These are phyloP conservation scores for Fistularia tabacaria DNA, from an alignment of 2,797 vertebrate genomes.

Conservation along the genomic window DNA sequence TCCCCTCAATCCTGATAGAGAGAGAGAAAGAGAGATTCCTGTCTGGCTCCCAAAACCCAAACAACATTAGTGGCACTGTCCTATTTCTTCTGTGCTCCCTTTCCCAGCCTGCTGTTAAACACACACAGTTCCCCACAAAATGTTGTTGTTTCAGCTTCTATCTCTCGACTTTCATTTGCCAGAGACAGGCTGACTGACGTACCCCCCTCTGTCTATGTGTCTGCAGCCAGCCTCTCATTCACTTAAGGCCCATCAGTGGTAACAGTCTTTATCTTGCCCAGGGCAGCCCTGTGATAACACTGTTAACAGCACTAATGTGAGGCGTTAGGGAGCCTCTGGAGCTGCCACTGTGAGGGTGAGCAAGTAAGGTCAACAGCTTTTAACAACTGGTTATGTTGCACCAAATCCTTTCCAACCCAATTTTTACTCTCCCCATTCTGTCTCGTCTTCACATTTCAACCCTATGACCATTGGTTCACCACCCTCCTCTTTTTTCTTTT, in stretches of 20 bases:
- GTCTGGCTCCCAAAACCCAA: slow-evolving; percentile 74
- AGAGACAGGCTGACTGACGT: slow-evolving; percentile 55
- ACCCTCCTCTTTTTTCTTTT: slow-evolving; percentile 5
- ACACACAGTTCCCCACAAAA: slow-evolving; percentile 45
- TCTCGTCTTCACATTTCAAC: slow-evolving; percentile 1
- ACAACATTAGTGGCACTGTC: slow-evolving; percentile 74
- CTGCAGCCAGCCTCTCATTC: slow-evolving; percentile 60
- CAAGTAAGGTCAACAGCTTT: slow-evolving; percentile 66
- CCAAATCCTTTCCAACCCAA: slow-evolving; percentile 5
- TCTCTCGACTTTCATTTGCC: slow-evolving; percentile 58
- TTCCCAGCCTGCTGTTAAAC: slow-evolving; percentile 48
- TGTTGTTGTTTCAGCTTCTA: slow-evolving; percentile 60
- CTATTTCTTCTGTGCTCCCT: slow-evolving; percentile 41
- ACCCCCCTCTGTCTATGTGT: slow-evolving; percentile 47
- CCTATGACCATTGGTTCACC: slow-evolving; percentile 16
- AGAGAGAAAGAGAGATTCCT: slow-evolving; percentile 68
- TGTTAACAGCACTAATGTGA: slow-evolving; percentile 72
- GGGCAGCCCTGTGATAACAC: slow-evolving; percentile 73
- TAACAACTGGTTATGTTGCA: slow-evolving; percentile 47
- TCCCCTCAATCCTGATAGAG: slow-evolving; percentile 70
- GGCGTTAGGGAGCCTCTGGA: slow-evolving; percentile 55
- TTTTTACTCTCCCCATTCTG: neutral
- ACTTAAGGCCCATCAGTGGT: slow-evolving; percentile 55
- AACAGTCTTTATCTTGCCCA: slow-evolving; percentile 68
- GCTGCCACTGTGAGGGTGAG: slow-evolving; percentile 63